Evolutionary conservation across 2,113 vertebrate species (phyloP).

Genomic region (Spea multiplicata): DNA sequence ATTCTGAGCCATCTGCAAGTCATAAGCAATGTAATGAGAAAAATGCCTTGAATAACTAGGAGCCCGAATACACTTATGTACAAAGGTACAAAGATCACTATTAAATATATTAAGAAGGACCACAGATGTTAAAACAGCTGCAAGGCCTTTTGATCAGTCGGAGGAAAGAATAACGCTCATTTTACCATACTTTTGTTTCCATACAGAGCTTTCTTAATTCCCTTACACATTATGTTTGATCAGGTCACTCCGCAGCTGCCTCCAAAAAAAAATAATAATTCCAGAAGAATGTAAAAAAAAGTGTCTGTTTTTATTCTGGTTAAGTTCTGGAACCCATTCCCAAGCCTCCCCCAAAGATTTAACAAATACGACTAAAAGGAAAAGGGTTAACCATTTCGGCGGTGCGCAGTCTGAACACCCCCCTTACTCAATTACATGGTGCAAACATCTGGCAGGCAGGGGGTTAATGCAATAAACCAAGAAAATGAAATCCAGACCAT

Average conservation of each 20-base stretch:
- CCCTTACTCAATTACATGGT: no score
- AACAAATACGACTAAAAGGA: background rate
- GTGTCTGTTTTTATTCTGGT: constrained; percentile 7
- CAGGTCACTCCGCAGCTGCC: constrained; percentile 39
- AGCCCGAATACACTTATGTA: constrained; percentile 45
- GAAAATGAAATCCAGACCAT: background rate
- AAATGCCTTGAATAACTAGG: constrained; percentile 32
- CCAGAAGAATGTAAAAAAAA: constrained; percentile 3
- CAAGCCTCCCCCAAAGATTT: background rate
- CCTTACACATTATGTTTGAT: constrained; percentile 43
- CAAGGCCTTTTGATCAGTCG: constrained; percentile 44
- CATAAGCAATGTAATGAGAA: constrained; percentile 46
- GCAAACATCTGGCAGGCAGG: background rate
- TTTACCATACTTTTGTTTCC: constrained; percentile 32
- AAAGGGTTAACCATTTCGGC: no score
- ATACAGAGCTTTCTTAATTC: constrained; percentile 37
- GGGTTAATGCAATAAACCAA: constrained; percentile 6
- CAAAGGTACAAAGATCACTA: constrained; percentile 46
- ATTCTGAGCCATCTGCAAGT: constrained; percentile 45
- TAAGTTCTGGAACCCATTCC: constrained; percentile 17
- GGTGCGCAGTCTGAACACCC: no score
- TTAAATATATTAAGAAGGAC: constrained; percentile 49
- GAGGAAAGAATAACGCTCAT: constrained; percentile 35
- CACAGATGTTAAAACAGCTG: constrained; percentile 49
- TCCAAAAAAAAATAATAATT: constrained; percentile 27